These are phyloP conservation scores for Drosophila greeni DNA, from an alignment of 2,888 invertebrate species.

Conservation along the genomic window DNA sequence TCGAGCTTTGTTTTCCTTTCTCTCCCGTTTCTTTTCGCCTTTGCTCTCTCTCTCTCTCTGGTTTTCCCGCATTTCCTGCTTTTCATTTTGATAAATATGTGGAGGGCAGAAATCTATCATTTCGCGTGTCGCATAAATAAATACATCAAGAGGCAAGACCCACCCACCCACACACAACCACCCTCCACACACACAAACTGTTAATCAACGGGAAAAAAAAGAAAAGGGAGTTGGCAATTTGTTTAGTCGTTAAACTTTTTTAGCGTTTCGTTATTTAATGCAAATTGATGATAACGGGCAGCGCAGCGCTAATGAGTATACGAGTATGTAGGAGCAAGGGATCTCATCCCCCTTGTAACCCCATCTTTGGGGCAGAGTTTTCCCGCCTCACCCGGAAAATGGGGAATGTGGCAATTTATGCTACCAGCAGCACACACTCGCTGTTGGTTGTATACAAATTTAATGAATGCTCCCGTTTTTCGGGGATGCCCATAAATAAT, in stretches of 20 bases:
- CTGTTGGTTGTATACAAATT: slow-evolving; percentile 28
- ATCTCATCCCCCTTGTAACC: slow-evolving; percentile 7
- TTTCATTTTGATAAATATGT: slow-evolving; percentile 57
- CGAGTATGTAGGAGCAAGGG: slow-evolving; percentile 11
- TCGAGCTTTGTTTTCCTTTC: slow-evolving; percentile 31
- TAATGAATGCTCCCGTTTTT: slow-evolving; percentile 37
- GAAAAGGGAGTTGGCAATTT: slow-evolving; percentile 40
- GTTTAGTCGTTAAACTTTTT: slow-evolving; percentile 45
- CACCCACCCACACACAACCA: background rate
- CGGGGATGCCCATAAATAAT: slow-evolving; percentile 33
- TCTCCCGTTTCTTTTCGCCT: slow-evolving; percentile 8
- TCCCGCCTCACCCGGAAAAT: slow-evolving; percentile 1
- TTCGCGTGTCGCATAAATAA: slow-evolving; percentile 57
- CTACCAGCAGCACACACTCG: slow-evolving; percentile 8
- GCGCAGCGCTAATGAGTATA: slow-evolving; percentile 36
- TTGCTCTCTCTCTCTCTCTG: slow-evolving; percentile 7
- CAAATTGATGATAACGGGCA: slow-evolving; percentile 48
- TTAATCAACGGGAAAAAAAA: slow-evolving; percentile 34
- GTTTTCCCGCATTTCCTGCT: slow-evolving; percentile 46
- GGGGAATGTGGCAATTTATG: slow-evolving; percentile 32
- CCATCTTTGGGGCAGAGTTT: slow-evolving; percentile 1
- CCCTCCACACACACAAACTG: slow-evolving; percentile 31
- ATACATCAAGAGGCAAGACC: slow-evolving; percentile 45
- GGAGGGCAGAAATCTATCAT: slow-evolving; percentile 56
- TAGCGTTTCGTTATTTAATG: slow-evolving; percentile 41